Evolutionary conservation across 1,140 invertebrate species (phyloP).

Genomic region (Drosophila cardini): DNA sequence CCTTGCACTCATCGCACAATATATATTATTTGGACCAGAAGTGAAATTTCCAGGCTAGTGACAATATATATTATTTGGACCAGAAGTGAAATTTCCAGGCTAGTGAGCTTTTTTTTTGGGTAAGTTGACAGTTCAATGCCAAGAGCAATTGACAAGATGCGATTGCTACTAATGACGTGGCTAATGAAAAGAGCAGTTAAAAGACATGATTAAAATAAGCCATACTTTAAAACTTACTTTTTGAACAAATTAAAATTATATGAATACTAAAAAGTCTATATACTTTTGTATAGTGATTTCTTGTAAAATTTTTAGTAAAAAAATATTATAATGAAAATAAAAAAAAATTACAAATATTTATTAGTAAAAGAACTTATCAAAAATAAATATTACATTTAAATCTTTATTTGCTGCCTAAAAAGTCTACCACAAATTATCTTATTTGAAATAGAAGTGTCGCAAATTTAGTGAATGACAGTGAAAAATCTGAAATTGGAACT

Average conservation of each 20-base stretch:
- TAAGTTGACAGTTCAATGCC: slow-evolving; percentile 50
- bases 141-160: slow-evolving; percentile 25
- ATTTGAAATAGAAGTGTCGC: no score
- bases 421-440: no score
- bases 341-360: no score
- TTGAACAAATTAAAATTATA: not conserved
- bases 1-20: slow-evolving; percentile 50
- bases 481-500: not conserved
- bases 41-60: slow-evolving; percentile 29
- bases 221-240: not conserved
- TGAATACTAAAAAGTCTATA: not conserved
- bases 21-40: slow-evolving; percentile 59
- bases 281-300: not conserved
- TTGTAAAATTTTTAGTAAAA: no score
- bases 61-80: slow-evolving; percentile 59
- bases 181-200: slow-evolving; percentile 12
- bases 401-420: no score
- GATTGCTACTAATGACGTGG: slow-evolving; percentile 1
- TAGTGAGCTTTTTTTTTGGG: slow-evolving; percentile 24
- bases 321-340: no score
- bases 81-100: slow-evolving; percentile 34
- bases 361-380: no score
- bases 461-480: not conserved
- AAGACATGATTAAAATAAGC: slow-evolving; percentile 23
- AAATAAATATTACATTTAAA: no score